Percentiles rank a stretch among this genome's conserved stretches.
These are phyloP conservation scores for Harlomillsia oculata DNA, from an alignment of 1,140 invertebrate species.

Conservation along the genomic window DNA sequence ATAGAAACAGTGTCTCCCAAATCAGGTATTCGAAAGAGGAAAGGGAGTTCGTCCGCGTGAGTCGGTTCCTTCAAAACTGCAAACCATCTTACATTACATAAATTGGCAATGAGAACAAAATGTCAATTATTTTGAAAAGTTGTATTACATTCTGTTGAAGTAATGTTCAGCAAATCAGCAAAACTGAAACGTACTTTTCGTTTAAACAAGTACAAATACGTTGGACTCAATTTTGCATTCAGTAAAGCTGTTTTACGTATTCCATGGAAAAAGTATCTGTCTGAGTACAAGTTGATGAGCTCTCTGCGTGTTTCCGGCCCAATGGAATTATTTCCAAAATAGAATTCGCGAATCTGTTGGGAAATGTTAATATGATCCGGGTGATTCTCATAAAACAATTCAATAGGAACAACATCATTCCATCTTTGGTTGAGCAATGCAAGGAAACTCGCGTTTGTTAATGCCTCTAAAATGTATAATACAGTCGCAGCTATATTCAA, in stretches of 20 bases:
- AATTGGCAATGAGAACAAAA: too few relatives aligned
- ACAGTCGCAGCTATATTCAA: not conserved
- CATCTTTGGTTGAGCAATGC: conserved; percentile 18
- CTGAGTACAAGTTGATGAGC: conserved; percentile 26
- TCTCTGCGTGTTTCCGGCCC: conserved; percentile 5
- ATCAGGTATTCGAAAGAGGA: too few relatives aligned
- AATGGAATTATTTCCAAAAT: conserved; percentile 21
- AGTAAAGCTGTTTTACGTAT: conserved; percentile 7
- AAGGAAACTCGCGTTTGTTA: conserved; percentile 3
- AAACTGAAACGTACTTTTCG: conserved; percentile 11
- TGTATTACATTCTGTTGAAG: conserved; percentile 9
- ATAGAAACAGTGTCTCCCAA: not conserved
- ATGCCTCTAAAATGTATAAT: not conserved
- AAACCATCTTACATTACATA: too few relatives aligned
- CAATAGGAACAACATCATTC: conserved; percentile 21
- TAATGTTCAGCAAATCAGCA: conserved; percentile 7
- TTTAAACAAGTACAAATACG: conserved; percentile 19
- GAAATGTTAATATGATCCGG: conserved; percentile 12
- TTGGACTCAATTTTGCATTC: conserved; percentile 7
- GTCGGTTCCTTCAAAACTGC: too few relatives aligned
- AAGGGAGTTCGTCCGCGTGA: too few relatives aligned
- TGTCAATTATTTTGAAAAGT: too few relatives aligned
- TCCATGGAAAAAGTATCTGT: conserved; percentile 21
- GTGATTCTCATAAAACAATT: conserved; percentile 19
- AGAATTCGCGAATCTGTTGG: conserved; percentile 15